Percentiles rank a stretch among this genome's conserved stretches.
Conservation (phyloP, 2,113 vertebrate genomes). For the Bettongia penicillata region DNA sequence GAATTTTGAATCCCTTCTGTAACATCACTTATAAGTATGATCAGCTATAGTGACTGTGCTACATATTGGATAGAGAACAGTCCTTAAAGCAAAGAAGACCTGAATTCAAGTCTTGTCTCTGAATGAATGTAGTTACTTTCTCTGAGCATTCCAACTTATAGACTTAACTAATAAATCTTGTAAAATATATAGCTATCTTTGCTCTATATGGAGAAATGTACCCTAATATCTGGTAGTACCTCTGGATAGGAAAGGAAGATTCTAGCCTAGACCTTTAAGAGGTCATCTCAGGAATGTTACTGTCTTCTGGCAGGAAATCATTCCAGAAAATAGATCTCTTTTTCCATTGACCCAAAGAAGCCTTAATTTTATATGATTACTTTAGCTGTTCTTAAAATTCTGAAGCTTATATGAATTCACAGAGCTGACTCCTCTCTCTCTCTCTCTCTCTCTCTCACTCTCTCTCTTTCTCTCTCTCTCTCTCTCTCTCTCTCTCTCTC, state of each 20-base stretch:
- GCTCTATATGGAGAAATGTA: background rate
- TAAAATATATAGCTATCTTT: background rate
- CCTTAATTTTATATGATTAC: background rate
- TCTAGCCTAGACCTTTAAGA: background rate
- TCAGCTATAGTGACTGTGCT: background rate
- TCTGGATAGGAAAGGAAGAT: background rate
- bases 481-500: no score
- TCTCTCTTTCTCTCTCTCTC: no score
- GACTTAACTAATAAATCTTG: background rate
- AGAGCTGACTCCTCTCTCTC: background rate
- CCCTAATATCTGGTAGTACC: background rate
- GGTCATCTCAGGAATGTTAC: background rate
- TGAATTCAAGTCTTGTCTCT: background rate
- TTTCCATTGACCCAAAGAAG: background rate
- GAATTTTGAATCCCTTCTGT: background rate
- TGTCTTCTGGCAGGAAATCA: background rate
- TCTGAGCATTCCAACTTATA: background rate
- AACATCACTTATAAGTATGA: background rate
- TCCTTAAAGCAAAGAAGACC: background rate
- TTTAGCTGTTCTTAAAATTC: no score
- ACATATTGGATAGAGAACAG: background rate
- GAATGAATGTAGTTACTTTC: background rate
- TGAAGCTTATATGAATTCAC: background rate
- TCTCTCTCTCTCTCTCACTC: no score
- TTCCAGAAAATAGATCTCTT: background rate